Evolutionary conservation across 2,113 vertebrate genomes (phyloP), one percentile per base, ranked within the genome.

Genomic region (Paramisgurnus dabryanus): DNA sequence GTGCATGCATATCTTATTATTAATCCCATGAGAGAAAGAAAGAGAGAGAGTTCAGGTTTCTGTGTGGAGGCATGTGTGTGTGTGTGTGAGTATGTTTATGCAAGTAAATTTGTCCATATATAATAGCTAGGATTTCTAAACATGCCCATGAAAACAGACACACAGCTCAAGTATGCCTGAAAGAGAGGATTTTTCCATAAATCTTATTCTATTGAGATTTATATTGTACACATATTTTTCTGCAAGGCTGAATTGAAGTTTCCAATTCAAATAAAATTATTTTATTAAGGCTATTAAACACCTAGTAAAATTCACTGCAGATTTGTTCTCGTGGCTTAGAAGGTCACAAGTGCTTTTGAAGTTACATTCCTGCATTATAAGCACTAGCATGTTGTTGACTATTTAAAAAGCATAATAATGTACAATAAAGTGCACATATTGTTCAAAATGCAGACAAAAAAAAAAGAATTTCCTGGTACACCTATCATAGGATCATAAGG

Each of bases 61-160:
- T 7, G 45, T 47, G 45, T 47, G 45, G 7, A 10, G 45, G 7
- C 45, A 10, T 47, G 7, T 47, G 10, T 47, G 45, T n/a, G 5
- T 4, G 9, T 60, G 64, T 49, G 8, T 70, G 50, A 57, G 15
- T 67, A 18, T n/a, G 10, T 55, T 15, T 55, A 6, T 3, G 45
- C 53, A 9, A 67, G 58, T 49, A 43, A 47, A 43, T 64, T 18
- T 69, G 60, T 22, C 12, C 7, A 50, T 41, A 17, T 40, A 11
- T 40, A 71, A 55, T 17, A 61, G 10, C 17, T 43, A 67, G 40
- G 64, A 11, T 1, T 57, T 58, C 22, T 73, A 71, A 71, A 71
- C 13, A 39, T 55, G 68, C 68, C 27, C 67, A n/a, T 27, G 58
- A 53, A 73, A 58, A 73, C 58, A 57, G 58, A 58, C 70, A 71